These are phyloP conservation scores for Gastrophysa polygoni DNA, from an alignment of 2,888 invertebrate species.

Conservation along the genomic window DNA sequence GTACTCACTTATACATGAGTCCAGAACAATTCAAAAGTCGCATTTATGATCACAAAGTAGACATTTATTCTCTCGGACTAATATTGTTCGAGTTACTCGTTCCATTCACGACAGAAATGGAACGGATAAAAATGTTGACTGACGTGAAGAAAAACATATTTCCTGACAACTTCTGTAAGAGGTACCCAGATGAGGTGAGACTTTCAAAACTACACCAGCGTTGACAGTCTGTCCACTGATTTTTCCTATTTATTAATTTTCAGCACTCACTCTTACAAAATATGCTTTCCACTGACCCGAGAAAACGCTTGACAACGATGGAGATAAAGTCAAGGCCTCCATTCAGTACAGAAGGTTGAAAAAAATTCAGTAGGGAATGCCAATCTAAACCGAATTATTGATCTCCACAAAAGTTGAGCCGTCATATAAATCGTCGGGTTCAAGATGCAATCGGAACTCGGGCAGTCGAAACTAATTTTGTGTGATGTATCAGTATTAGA, in stretches of 20 bases:
- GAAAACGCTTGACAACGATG: conserved; percentile 75
- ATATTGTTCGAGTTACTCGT: conserved; percentile 92
- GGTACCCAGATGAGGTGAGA: conserved; percentile 75
- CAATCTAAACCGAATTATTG: conserved; percentile 35
- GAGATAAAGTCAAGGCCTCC: conserved; percentile 72
- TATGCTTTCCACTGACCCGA: conserved; percentile 79
- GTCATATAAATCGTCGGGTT: too few relatives aligned
- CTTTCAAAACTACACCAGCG: neutral
- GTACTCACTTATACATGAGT: conserved; percentile 97
- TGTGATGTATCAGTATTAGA: too few relatives aligned
- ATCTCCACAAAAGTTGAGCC: conserved; percentile 32
- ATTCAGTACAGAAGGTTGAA: too few relatives aligned
- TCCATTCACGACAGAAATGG: conserved; percentile 91
- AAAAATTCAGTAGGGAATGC: conserved; percentile 47
- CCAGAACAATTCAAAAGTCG: conserved; percentile 86
- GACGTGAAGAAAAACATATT: conserved; percentile 70
- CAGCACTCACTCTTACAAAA: conserved; percentile 74
- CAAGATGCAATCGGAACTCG: too few relatives aligned
- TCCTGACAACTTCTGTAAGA: conserved; percentile 69
- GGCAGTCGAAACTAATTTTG: too few relatives aligned
- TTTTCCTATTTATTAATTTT: conserved; percentile 36
- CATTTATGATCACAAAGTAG: conserved; percentile 88
- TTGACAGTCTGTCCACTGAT: too few relatives aligned
- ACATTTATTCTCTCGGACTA: conserved; percentile 92
- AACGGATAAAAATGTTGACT: conserved; percentile 74